Evolutionary conservation across 2,888 invertebrate species (phyloP).

Genomic region (Stomorhina lunata): DNA sequence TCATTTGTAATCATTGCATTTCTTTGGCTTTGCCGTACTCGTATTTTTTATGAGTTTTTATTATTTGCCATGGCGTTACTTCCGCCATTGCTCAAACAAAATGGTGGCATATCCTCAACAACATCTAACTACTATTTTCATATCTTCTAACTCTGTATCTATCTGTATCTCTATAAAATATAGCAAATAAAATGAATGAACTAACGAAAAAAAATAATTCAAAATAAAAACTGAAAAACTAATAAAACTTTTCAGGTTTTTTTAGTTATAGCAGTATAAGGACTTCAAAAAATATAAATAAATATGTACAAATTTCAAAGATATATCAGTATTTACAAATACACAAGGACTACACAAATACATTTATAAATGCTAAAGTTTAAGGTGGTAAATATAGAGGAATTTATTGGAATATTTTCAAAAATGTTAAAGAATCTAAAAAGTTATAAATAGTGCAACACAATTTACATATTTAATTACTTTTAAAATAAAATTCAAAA

Average conservation of each 20-base stretch:
- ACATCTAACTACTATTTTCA: conserved; percentile 4
- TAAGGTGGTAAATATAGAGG: not conserved
- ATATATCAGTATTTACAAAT: not conserved
- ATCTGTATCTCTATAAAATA: conserved; percentile 2
- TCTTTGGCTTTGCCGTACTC: conserved; percentile 53
- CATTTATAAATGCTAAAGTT: not conserved
- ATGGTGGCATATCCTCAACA: conserved; percentile 54
- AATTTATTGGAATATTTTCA: conserved; percentile 11
- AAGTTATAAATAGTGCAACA: too few species aligned
- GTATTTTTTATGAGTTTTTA: conserved; percentile 63
- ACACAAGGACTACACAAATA: not conserved
- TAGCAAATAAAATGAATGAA: conserved; percentile 7
- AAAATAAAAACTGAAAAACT: conserved; percentile 45
- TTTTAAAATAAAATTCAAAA: too few species aligned
- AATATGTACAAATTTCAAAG: not conserved
- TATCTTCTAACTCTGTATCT: not conserved
- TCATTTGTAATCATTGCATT: conserved; percentile 66
- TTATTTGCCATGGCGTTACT: conserved; percentile 63
- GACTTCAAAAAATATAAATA: conserved; percentile 15
- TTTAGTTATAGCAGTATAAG: not conserved
- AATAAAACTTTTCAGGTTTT: conserved; percentile 57
- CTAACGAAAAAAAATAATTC: not conserved
- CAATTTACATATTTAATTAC: too few species aligned
- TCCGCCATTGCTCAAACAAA: conserved; percentile 60
- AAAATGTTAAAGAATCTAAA: too few species aligned